These are phyloP conservation scores for Trachelus tabidus DNA, from an alignment of 2,888 invertebrate species.

Conservation along the genomic window DNA sequence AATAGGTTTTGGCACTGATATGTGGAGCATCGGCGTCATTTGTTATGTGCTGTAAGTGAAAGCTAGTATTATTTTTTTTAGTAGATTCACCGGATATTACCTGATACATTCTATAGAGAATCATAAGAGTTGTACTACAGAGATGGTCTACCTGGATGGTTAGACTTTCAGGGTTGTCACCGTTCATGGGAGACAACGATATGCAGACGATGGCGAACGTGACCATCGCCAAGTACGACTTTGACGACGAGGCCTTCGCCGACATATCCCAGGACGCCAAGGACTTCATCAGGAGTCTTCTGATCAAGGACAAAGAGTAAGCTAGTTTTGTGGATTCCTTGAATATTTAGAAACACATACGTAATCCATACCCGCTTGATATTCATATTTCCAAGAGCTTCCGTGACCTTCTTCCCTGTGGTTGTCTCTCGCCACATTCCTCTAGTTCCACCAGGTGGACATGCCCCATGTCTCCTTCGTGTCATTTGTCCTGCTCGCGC, in stretches of 20 bases:
- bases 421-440: not conserved
- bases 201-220: constrained; percentile 99
- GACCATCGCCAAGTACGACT: constrained; percentile 96
- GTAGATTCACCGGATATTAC: not conserved
- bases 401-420: not conserved
- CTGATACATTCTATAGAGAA: not conserved
- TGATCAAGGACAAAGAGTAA: constrained; percentile 93
- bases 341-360: not conserved
- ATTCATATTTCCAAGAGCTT: not conserved
- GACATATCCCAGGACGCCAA: constrained; percentile 95
- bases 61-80: not conserved
- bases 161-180: constrained; percentile 94
- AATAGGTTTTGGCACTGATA: constrained; percentile 95
- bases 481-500: not conserved
- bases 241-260: constrained; percentile 96
- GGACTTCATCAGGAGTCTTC: constrained; percentile 92
- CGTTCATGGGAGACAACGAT: constrained; percentile 98
- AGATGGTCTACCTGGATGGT: constrained; percentile 14
- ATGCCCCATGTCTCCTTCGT: not conserved
- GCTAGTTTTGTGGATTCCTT: constrained; percentile 56
- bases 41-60: constrained; percentile 95
- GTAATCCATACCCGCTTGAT: not conserved
- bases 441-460: not conserved
- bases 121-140: not conserved
- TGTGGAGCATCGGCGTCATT: constrained; percentile 99